Percentiles rank a stretch among this genome's conserved stretches.
Conservation (phyloP, 2,888 invertebrate species). For the Leptinotarsa juncta region DNA sequence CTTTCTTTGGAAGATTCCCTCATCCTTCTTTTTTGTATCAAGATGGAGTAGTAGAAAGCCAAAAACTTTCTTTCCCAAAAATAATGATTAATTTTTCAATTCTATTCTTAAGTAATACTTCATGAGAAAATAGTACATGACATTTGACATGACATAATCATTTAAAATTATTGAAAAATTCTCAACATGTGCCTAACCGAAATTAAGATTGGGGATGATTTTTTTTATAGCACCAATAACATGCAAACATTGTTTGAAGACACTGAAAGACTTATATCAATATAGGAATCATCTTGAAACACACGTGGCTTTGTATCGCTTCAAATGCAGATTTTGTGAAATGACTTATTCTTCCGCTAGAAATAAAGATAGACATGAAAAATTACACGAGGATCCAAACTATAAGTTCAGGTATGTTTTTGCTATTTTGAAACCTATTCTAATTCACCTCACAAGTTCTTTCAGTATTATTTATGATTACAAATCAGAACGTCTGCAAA, state of each 20-base stretch:
- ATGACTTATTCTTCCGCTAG: background rate
- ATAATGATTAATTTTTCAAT: background rate
- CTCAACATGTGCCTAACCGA: no score
- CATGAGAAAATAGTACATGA: no score
- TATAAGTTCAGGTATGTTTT: slow-evolving; percentile 4
- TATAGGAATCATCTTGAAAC: slow-evolving; percentile 1
- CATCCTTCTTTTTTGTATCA: no score
- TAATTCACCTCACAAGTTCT: background rate
- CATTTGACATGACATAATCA: no score
- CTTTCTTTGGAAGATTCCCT: no score
- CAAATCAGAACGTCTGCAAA: background rate
- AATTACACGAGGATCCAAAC: slow-evolving; percentile 12
- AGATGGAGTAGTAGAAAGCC: no score
- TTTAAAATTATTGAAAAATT: no score
- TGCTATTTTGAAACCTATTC: background rate
- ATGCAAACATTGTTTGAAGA: slow-evolving; percentile 11
- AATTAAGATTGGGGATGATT: background rate
- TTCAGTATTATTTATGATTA: background rate
- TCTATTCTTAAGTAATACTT: no score
- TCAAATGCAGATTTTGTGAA: slow-evolving; percentile 13
- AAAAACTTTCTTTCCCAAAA: no score
- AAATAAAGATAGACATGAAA: slow-evolving; percentile 2
- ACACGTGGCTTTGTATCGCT: background rate
- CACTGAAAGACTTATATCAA: background rate
- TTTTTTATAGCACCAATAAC: slow-evolving; percentile 10